Evolutionary conservation across 1,140 invertebrate species (phyloP), one percentile per base, ranked within the genome.

Genomic region (Procambarus clarkii): DNA sequence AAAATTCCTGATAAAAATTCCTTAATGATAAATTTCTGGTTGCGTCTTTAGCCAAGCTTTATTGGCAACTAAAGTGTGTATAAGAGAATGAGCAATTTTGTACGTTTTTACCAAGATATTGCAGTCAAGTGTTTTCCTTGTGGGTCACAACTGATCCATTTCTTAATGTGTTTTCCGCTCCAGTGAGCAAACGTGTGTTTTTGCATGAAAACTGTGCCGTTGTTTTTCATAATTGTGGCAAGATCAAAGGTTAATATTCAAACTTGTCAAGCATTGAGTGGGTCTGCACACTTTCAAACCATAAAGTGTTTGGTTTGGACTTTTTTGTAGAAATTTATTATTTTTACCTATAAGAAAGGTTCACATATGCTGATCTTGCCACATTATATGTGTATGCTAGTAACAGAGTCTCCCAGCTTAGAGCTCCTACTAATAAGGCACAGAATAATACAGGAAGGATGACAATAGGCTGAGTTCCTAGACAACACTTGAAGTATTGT

Each of bases 81-180:
- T 80, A 88, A 88, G 69, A 71, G 82, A 11, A 78, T 77, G 76
- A 58, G 71, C 71, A 90, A 84, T 60, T 74, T 90, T 90, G 80
- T 90, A 90, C 81, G 81, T 90, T 90, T 83, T 84, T 83, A 90
- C 81, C 81, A 74, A 83, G 54, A 86, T 78, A 58, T 86, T 90
- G 88, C 44, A 71, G 88, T 83, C 44, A 90, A 84, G 44, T 77
- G 81, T 90, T 84, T 77, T 84, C 13, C 46, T 74, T 74, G 34
- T 85, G 83, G 83, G 60, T 85, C 45, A 81, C 48, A 58, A 48
- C 11, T 24, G 83, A 71, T 71, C 45, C 83, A 69, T 71, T 48
- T 85, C 60, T 85, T 85, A 71, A 71, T 85, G 60, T 85, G 21
- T 85, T 74, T 71, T 71, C 60, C 24, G 60, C 60, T 69, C 60